Percentiles rank a stretch among this genome's conserved stretches.
These are phyloP conservation scores for Scelioninae gen. 2 DNA, from an alignment of 2,888 invertebrate genomes.

Conservation along the genomic window DNA sequence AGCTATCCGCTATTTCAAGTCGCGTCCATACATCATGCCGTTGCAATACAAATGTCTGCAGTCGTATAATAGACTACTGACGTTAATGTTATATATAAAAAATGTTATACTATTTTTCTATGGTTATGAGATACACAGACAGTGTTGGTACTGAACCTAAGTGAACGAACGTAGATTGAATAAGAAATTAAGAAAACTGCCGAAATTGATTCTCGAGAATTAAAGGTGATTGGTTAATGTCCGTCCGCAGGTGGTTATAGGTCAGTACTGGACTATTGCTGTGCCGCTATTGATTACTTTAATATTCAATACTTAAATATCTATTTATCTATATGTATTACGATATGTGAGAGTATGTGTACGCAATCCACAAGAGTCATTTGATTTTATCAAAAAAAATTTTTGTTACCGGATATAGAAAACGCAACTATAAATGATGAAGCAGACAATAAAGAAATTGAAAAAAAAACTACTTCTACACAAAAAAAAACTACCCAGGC, in stretches of 20 bases:
- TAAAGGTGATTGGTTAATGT: constrained; percentile 66
- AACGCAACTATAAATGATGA: too few species aligned
- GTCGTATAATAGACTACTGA: constrained; percentile 56
- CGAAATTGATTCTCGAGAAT: constrained; percentile 34
- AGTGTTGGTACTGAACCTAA: constrained; percentile 74
- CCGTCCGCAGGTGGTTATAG: constrained; percentile 75
- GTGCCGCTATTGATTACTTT: constrained; percentile 73
- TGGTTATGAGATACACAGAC: constrained; percentile 67
- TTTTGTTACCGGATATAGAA: too few species aligned
- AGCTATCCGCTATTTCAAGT: too few species aligned
- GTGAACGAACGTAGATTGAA: constrained; percentile 60
- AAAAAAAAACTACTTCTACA: too few species aligned
- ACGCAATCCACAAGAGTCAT: constrained; percentile 13
- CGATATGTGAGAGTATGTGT: constrained; percentile 31
- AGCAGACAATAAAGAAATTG: too few species aligned
- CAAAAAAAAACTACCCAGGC: too few species aligned
- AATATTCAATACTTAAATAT: constrained; percentile 57
- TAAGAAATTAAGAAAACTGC: constrained; percentile 32
- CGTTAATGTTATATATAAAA: constrained; percentile 64
- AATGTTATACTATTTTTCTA: constrained; percentile 72
- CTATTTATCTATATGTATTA: constrained; percentile 56
- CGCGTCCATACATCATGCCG: not conserved
- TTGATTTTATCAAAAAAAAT: too few species aligned
- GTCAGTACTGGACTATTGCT: constrained; percentile 75
- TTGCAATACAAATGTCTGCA: constrained; percentile 62